These are phyloP conservation scores for Elephantulus edwardii DNA, from an alignment of 2,113 vertebrate species.

Conservation along the genomic window DNA sequence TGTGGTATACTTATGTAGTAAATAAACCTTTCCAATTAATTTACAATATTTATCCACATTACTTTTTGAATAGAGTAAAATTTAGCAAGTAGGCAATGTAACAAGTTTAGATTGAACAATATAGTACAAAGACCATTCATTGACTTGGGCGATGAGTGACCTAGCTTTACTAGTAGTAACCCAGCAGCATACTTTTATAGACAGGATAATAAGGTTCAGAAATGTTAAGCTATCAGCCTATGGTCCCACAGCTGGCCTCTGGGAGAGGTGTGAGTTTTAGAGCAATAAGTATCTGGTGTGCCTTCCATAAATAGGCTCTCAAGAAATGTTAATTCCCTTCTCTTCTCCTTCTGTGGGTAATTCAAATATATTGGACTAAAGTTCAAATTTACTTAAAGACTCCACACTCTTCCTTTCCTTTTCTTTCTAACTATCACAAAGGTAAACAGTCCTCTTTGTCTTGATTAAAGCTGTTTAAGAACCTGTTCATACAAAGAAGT, in stretches of 20 bases:
- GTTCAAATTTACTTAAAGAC: background rate
- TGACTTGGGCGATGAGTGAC: background rate
- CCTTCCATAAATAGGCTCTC: background rate
- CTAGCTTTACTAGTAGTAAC: background rate
- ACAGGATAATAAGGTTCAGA: background rate
- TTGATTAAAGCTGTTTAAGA: background rate
- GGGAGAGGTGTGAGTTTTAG: background rate
- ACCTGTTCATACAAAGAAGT: background rate
- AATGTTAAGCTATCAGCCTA: background rate
- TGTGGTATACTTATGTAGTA: background rate
- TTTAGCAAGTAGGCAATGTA: background rate
- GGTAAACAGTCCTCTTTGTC: background rate
- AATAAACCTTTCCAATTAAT: background rate
- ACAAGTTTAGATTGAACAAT: background rate
- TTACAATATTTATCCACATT: background rate
- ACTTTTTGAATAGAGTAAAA: background rate
- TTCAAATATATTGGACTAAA: background rate
- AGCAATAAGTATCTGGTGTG: background rate
- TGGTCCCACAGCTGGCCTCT: background rate
- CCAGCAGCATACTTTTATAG: background rate
- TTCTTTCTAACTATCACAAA: background rate
- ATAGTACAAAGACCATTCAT: background rate
- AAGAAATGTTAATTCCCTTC: background rate
- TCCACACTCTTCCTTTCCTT: background rate
- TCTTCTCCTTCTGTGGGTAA: background rate